Percentiles rank a stretch among this genome's conserved stretches.
phyloP scores from a whole-genome alignment of 2,888 invertebrate genomes.

The Eupithecia pulchellata region DNA sequence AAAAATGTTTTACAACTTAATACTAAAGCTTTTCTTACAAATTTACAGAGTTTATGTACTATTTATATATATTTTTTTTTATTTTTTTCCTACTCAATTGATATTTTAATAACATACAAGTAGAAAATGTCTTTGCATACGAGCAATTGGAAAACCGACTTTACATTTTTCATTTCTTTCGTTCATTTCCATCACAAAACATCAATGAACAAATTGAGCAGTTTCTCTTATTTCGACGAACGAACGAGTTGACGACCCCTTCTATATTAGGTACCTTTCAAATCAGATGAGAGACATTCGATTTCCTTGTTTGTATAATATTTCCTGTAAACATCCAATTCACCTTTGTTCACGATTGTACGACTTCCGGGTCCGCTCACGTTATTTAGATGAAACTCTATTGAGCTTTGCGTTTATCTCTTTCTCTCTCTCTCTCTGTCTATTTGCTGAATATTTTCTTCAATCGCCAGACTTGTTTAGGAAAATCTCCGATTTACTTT shows the following conservation, averaged over 20 bases:
- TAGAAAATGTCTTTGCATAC: too few relatives aligned
- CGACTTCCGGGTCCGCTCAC: conserved; percentile 48
- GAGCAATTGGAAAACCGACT: neutral
- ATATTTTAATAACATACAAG: too few relatives aligned
- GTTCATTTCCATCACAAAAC: neutral
- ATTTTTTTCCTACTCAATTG: too few relatives aligned
- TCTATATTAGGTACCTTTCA: conserved; percentile 52
- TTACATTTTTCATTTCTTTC: too few relatives aligned
- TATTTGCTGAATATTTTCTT: neutral
- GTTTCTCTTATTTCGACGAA: conserved; percentile 14
- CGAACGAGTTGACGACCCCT: conserved; percentile 39
- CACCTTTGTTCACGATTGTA: conserved; percentile 57
- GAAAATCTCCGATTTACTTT: neutral
- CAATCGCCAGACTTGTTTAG: neutral
- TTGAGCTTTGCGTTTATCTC: conserved; percentile 8
- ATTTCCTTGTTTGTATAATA: conserved; percentile 62
- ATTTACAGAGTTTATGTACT: too few relatives aligned
- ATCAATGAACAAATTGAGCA: conserved; percentile 34
- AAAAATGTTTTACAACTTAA: too few relatives aligned
- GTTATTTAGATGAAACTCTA: conserved; percentile 21
- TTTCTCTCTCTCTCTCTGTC: conserved; percentile 3
- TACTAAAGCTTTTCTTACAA: too few relatives aligned
- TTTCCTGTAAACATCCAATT: conserved; percentile 58
- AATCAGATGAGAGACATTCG: conserved; percentile 62
- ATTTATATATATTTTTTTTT: too few relatives aligned